Conservation (phyloP, 1,140 invertebrate genomes). For the Hermetia illucens region DNA sequence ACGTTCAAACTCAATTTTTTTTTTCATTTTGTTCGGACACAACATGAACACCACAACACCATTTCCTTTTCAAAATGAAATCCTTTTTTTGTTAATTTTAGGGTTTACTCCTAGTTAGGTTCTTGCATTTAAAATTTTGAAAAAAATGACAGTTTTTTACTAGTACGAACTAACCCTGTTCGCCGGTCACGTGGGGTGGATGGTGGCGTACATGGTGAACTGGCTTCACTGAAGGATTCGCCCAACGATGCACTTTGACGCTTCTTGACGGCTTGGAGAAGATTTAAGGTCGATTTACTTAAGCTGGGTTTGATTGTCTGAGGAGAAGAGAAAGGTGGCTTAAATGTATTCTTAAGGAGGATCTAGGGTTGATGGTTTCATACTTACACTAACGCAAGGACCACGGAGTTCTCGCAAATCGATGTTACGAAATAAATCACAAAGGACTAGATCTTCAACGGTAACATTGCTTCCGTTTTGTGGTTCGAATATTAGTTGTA, state of each 20-base stretch:
- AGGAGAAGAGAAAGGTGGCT: background rate
- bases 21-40: too few relatives aligned
- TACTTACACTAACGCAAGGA: slow-evolving; percentile 39
- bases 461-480: slow-evolving; percentile 46
- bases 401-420: slow-evolving; percentile 72
- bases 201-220: slow-evolving; percentile 28
- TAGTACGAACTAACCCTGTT: slow-evolving; percentile 2
- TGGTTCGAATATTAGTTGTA: slow-evolving; percentile 66
- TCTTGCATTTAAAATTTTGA: too few relatives aligned
- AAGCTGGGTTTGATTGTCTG: slow-evolving; percentile 31
- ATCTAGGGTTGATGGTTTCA: background rate
- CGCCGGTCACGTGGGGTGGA: slow-evolving; percentile 17
- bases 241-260: slow-evolving; percentile 27
- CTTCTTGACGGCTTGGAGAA: slow-evolving; percentile 28
- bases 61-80: too few relatives aligned
- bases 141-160: too few relatives aligned
- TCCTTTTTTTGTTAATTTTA: too few relatives aligned
- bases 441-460: slow-evolving; percentile 62
- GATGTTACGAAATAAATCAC: slow-evolving; percentile 74
- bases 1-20: too few relatives aligned
- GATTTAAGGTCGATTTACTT: slow-evolving; percentile 26
- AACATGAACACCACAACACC: too few relatives aligned
- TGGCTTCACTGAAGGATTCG: slow-evolving; percentile 27
- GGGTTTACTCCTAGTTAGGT: too few relatives aligned
- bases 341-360: background rate